Evolutionary conservation across 2,888 invertebrate genomes (phyloP).

Genomic region (Caenorhabditis sp.): DNA sequence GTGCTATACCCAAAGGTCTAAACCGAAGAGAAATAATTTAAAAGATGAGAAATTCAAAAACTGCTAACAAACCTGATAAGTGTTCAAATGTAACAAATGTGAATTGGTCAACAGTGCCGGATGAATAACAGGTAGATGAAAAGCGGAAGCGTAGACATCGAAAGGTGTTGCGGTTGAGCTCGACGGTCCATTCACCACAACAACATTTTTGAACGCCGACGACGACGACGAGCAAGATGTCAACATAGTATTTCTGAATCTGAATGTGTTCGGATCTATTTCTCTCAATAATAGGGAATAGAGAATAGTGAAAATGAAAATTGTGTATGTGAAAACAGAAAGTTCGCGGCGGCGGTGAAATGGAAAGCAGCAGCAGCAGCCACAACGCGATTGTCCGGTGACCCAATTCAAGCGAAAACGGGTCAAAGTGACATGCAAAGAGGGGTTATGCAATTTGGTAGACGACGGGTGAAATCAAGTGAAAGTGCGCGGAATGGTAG

Average conservation of each 20-base stretch:
- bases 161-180: neutral
- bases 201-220: neutral
- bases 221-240: neutral
- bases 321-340: neutral
- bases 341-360: neutral
- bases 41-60: neutral
- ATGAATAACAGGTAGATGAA: slow-evolving; percentile 37
- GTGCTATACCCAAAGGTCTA: no score
- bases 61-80: slow-evolving; percentile 29
- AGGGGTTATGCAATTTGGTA: neutral
- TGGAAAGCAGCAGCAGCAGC: neutral
- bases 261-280: no score
- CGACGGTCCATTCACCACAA: neutral
- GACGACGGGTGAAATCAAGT: neutral
- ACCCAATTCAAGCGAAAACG: slow-evolving; percentile 1
- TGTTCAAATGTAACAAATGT: slow-evolving; percentile 36
- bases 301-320: neutral
- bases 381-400: slow-evolving; percentile 1
- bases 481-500: neutral
- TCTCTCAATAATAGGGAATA: no score
- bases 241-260: no score
- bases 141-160: slow-evolving; percentile 23
- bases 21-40: neutral
- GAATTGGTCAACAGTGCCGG: slow-evolving; percentile 33
- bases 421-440: neutral